Conservation (phyloP, 1,140 invertebrate genomes). For the Panagrolaimus sp. region DNA sequence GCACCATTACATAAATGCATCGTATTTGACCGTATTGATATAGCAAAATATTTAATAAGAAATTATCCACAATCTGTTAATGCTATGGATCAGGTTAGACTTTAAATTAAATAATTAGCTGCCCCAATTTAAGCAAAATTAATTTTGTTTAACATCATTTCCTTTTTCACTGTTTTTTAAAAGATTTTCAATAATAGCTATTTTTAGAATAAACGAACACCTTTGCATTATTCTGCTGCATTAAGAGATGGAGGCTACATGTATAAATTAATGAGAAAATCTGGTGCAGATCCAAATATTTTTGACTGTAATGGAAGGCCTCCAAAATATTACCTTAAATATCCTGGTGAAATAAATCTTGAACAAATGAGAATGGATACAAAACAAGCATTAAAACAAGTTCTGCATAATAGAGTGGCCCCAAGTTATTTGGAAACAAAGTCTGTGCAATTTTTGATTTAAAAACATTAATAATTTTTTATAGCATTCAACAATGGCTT, state of each 20-base stretch:
- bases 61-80: slow-evolving; percentile 71
- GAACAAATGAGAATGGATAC: slow-evolving; percentile 52
- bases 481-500: slow-evolving; percentile 63
- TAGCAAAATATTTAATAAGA: slow-evolving; percentile 63
- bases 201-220: slow-evolving; percentile 70
- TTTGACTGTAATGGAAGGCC: slow-evolving; percentile 67
- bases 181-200: too few species aligned
- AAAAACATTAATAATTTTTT: slow-evolving; percentile 6
- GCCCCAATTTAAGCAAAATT: too few species aligned
- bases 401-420: slow-evolving; percentile 55
- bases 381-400: slow-evolving; percentile 53
- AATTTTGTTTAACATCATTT: too few species aligned
- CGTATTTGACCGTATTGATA: slow-evolving; percentile 88
- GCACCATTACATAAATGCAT: slow-evolving; percentile 86
- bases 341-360: slow-evolving; percentile 56
- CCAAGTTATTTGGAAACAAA: slow-evolving; percentile 56
- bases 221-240: slow-evolving; percentile 81
- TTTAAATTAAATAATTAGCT: background rate
- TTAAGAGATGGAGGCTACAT: slow-evolving; percentile 76
- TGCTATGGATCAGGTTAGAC: slow-evolving; percentile 53
- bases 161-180: too few species aligned
- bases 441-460: slow-evolving; percentile 27
- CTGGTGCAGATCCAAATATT: slow-evolving; percentile 74
- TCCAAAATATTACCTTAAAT: slow-evolving; percentile 55
- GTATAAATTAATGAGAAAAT: slow-evolving; percentile 74